Evolutionary conservation across 1,140 invertebrate species (phyloP).

Genomic region (Kradibia gibbosae): DNA sequence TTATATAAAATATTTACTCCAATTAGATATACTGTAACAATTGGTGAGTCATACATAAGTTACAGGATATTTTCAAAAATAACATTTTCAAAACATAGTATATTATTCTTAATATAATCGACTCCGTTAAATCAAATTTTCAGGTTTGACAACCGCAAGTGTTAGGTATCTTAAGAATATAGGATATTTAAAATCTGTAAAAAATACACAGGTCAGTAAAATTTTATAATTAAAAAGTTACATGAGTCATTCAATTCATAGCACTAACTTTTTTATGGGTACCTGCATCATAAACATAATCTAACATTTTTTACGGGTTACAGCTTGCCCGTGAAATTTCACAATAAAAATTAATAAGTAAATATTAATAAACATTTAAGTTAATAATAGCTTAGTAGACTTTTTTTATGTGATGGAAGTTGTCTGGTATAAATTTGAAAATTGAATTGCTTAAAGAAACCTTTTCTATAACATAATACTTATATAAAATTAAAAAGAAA

Average conservation of each 20-base stretch:
- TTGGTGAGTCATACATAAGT: constrained; percentile 79
- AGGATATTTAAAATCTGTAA: constrained; percentile 74
- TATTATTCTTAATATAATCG: not conserved
- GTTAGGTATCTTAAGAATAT: constrained; percentile 75
- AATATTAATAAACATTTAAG: constrained; percentile 2
- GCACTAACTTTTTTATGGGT: not conserved
- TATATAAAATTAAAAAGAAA: constrained; percentile 3
- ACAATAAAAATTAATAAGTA: constrained; percentile 14
- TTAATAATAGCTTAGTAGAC: not conserved
- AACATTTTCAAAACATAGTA: not conserved
- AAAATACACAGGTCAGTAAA: constrained; percentile 40
- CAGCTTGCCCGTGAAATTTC: constrained; percentile 27
- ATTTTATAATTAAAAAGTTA: not conserved
- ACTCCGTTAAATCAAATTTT: constrained; percentile 43
- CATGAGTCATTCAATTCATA: not conserved
- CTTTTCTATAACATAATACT: too few relatives aligned
- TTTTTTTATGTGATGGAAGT: not conserved
- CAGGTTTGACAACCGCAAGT: constrained; percentile 75
- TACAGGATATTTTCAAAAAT: not conserved
- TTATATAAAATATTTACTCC: constrained; percentile 94
- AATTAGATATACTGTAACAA: constrained; percentile 89
- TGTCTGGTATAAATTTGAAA: not conserved
- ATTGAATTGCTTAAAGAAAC: not conserved
- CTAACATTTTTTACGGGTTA: constrained; percentile 10
- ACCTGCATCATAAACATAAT: not conserved